phyloP scores from a whole-genome alignment of 1,140 invertebrate genomes.

The Aphelinus certus region DNA sequence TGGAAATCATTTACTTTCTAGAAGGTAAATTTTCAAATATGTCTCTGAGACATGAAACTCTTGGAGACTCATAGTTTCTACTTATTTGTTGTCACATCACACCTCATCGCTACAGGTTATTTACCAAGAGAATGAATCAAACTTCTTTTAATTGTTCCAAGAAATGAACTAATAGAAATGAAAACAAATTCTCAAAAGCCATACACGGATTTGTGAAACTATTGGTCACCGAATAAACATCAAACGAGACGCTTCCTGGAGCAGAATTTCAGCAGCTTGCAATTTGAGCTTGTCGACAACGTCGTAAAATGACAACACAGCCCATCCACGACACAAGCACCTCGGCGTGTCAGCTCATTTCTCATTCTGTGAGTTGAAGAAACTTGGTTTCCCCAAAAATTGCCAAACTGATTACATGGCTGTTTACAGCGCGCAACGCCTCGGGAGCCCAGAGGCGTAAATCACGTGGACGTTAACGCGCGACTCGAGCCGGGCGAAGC shows the following conservation, averaged over 20 bases:
- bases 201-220: too few species aligned
- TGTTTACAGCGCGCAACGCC: slow-evolving; percentile 32
- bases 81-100: too few species aligned
- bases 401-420: slow-evolving; percentile 37
- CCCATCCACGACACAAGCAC: background rate
- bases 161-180: too few species aligned
- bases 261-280: background rate
- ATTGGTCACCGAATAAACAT: background rate
- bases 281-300: background rate
- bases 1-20: too few species aligned
- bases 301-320: slow-evolving; percentile 21
- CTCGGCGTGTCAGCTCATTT: background rate
- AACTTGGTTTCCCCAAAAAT: background rate
- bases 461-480: slow-evolving; percentile 43
- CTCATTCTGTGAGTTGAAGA: background rate
- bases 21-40: too few species aligned
- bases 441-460: slow-evolving; percentile 14
- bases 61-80: too few species aligned
- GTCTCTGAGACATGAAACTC: too few species aligned
- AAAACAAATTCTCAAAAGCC: too few species aligned
- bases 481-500: slow-evolving; percentile 42
- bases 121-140: too few species aligned
- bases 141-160: too few species aligned
- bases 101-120: too few species aligned
- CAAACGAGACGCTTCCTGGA: background rate